Base-by-base conservation (phyloP, 2,113 vertebrate species). In the Neogale vison region DNA sequence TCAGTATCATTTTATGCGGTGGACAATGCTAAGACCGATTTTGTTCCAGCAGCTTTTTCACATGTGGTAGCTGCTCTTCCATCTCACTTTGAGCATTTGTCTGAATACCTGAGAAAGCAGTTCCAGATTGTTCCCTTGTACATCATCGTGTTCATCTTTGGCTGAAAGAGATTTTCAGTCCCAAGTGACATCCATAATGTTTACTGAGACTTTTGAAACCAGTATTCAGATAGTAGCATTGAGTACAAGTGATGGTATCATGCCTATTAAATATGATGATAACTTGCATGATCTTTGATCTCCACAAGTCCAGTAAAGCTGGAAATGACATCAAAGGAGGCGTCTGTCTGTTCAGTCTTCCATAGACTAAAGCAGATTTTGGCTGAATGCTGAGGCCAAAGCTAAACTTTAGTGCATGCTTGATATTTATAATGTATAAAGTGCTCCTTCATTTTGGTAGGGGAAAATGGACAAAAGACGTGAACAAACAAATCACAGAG, bases 191-290 rank as follows among this genome's bases (percentile, higher is more conserved):
- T 47, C 74, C 18, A 14, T 65, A 69, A 76, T 39, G n/a, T 57
- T 92, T 89, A 67, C 57, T 72, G n/a, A 0, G 39, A 76, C 36
- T 96, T 96, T 86, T 45, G 29, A 92, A 76, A 24, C 45, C 23
- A 81, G 17, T 17, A 15, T 50, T 88, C 79, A 31, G 36, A 39
- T 83, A 57, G 47, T 69, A 69, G 23, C 50, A 89, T 0, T 63
- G 57, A 94, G 34, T 39, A 24, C 34, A 74, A 39, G 26, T 65
- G 6, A n/a, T 57, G 55, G 8, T 55, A 1, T 39, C 52, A 20
- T 39, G 31, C 47, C 71, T 94, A 4, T 67, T 77, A 42, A 42
- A 39, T 86, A 21, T 47, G 26, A 42, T 50, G 39, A 7, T 17
- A 76, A 31, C 42, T 23, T 34, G 1, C 39, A 10, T 31, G 36